Evolutionary conservation across 2,797 vertebrate species (phyloP).

Genomic region (Gymnodraco acuticeps): DNA sequence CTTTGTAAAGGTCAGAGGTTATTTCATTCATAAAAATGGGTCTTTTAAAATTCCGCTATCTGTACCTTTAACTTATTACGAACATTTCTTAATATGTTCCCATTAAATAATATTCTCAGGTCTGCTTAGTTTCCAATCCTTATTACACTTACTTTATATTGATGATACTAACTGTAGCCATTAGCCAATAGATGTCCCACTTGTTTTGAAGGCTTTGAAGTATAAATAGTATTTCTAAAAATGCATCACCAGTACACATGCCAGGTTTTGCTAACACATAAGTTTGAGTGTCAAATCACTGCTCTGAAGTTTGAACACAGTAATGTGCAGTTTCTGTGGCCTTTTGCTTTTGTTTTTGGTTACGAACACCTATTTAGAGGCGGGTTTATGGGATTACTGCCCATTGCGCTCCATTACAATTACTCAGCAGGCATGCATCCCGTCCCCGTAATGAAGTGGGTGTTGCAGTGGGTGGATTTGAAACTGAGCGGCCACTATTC

Average conservation of each 20-base stretch:
- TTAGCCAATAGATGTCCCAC: conserved; percentile 43
- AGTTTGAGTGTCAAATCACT: conserved; percentile 71
- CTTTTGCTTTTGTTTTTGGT: conserved; percentile 84
- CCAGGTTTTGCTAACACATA: conserved; percentile 62
- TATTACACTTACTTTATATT: conserved; percentile 26
- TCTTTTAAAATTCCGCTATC: neutral
- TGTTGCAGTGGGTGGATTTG: conserved; percentile 83
- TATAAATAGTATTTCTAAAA: conserved; percentile 65
- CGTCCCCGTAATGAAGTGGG: conserved; percentile 86
- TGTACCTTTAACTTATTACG: neutral
- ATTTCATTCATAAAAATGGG: conserved; percentile 17
- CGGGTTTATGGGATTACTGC: conserved; percentile 80
- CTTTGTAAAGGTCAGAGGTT: conserved; percentile 14
- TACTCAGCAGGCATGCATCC: conserved; percentile 84
- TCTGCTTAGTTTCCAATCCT: conserved; percentile 9
- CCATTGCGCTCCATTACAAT: conserved; percentile 84
- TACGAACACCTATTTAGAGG: conserved; percentile 82
- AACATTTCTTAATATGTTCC: conserved; percentile 18
- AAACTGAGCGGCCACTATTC: conserved; percentile 82
- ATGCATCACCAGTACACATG: conserved; percentile 44
- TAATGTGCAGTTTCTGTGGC: conserved; percentile 76
- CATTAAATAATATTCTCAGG: neutral
- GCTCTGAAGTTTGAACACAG: conserved; percentile 75
- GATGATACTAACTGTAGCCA: conserved; percentile 17
- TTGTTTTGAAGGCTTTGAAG: conserved; percentile 54